These are phyloP conservation scores for Noctua janthe DNA, from an alignment of 2,888 invertebrate species.

Conservation along the genomic window DNA sequence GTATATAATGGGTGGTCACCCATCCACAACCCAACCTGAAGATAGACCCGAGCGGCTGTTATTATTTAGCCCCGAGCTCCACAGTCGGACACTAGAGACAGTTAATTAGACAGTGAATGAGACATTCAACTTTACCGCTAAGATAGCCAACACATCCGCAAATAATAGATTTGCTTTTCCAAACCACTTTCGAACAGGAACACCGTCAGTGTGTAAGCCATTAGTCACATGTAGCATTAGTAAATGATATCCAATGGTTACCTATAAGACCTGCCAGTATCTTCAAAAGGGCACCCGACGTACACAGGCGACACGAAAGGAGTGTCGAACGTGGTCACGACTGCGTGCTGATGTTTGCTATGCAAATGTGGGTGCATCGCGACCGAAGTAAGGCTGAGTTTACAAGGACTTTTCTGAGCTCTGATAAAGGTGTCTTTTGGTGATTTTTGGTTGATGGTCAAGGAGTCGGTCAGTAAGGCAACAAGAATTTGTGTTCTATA, in stretches of 20 bases:
- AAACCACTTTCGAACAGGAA: neutral
- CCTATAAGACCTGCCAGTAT: neutral
- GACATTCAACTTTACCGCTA: neutral
- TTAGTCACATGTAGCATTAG: conserved; percentile 1
- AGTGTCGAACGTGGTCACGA: conserved; percentile 55
- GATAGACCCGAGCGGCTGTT: too few species aligned
- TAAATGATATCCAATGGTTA: neutral
- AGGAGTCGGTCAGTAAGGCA: too few species aligned
- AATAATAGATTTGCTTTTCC: neutral
- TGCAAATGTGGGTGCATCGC: conserved; percentile 43
- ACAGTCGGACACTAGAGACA: neutral
- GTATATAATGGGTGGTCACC: too few species aligned
- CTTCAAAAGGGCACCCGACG: conserved; percentile 52
- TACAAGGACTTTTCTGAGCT: neutral
- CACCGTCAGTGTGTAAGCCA: neutral
- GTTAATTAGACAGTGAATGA: neutral
- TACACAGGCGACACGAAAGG: conserved; percentile 44
- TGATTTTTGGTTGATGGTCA: too few species aligned
- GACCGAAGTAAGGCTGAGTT: conserved; percentile 6
- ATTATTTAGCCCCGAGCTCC: too few species aligned
- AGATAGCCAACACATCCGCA: neutral
- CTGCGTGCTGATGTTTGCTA: conserved; percentile 24
- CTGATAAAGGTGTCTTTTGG: neutral
- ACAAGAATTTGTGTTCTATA: too few species aligned
- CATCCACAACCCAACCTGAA: too few species aligned